A percentile compares a stretch with the other conserved stretches of the same genome.
phyloP scores from a whole-genome alignment of 2,797 vertebrate species.

The Poecilia wingei region DNA sequence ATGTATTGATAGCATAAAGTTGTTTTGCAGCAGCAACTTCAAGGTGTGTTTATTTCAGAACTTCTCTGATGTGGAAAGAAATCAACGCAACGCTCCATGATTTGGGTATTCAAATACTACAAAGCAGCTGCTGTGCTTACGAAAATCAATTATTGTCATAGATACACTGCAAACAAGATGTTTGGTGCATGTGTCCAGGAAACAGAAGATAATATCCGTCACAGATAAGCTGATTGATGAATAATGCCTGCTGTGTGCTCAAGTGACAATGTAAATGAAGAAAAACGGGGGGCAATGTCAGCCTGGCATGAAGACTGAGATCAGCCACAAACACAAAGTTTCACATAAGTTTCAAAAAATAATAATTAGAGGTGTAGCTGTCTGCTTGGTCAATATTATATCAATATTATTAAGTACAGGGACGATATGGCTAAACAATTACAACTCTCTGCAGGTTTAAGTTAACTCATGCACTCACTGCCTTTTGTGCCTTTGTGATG shows the following conservation, averaged over 20 bases:
- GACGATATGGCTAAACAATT: neutral
- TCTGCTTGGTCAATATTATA: neutral
- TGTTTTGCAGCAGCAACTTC: constrained; percentile 14
- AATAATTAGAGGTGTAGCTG: neutral
- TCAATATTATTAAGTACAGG: neutral
- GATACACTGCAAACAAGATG: constrained; percentile 40
- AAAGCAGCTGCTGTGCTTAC: constrained; percentile 10
- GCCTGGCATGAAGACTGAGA: neutral
- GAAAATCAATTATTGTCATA: constrained; percentile 17
- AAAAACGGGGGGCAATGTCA: constrained; percentile 11
- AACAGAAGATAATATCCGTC: constrained; percentile 35
- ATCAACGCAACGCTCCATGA: neutral
- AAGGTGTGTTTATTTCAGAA: neutral
- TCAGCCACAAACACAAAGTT: constrained; percentile 1
- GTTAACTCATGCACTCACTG: neutral
- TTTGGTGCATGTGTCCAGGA: constrained; percentile 23
- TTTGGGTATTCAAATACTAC: constrained; percentile 68
- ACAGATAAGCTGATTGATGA: constrained; percentile 35
- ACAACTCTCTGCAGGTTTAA: neutral
- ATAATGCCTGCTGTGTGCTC: constrained; percentile 6
- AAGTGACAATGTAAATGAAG: constrained; percentile 34
- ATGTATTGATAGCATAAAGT: neutral
- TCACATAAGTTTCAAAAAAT: neutral
- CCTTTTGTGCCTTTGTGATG: too few species aligned
- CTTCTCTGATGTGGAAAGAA: neutral